phyloP scores from a whole-genome alignment of 2,797 vertebrate species.

The Hypotaenidia philippensis region DNA sequence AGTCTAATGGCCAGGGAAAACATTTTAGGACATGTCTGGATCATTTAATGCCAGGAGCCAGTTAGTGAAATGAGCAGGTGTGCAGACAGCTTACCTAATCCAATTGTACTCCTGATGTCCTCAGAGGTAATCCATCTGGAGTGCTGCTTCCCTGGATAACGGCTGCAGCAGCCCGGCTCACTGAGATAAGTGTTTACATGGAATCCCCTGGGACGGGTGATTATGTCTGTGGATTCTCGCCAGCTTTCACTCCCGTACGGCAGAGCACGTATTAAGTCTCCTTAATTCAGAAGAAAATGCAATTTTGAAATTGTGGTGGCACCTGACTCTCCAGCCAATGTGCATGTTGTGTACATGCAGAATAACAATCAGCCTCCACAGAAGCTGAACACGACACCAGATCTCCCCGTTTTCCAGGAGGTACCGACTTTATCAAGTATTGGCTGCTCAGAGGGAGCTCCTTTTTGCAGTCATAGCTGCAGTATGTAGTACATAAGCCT shows the following conservation, averaged over 20 bases:
- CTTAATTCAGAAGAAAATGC: slow-evolving; percentile 2
- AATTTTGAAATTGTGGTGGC: not conserved
- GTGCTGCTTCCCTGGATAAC: not conserved
- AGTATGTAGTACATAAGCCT: not conserved
- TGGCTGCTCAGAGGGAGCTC: not conserved
- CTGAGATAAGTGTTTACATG: not conserved
- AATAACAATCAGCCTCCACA: not conserved
- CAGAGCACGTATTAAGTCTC: not conserved
- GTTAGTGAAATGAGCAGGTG: slow-evolving; percentile 14
- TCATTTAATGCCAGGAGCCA: not conserved
- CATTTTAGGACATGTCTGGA: not conserved
- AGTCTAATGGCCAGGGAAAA: not conserved
- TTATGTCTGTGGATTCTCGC: not conserved
- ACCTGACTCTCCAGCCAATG: not conserved
- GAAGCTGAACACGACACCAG: not conserved
- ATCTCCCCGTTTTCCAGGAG: not conserved
- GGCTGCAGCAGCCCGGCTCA: not conserved
- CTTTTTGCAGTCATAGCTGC: not conserved
- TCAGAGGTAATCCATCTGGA: not conserved
- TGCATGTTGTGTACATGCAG: not conserved
- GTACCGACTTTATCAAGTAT: not conserved
- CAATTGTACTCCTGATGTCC: not conserved
- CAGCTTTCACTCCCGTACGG: not conserved
- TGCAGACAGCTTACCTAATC: slow-evolving; percentile 14
- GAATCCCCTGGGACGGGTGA: not conserved